These are phyloP conservation scores for Zaprionus kolodkinae DNA, from an alignment of 1,140 invertebrate species.

Conservation along the genomic window DNA sequence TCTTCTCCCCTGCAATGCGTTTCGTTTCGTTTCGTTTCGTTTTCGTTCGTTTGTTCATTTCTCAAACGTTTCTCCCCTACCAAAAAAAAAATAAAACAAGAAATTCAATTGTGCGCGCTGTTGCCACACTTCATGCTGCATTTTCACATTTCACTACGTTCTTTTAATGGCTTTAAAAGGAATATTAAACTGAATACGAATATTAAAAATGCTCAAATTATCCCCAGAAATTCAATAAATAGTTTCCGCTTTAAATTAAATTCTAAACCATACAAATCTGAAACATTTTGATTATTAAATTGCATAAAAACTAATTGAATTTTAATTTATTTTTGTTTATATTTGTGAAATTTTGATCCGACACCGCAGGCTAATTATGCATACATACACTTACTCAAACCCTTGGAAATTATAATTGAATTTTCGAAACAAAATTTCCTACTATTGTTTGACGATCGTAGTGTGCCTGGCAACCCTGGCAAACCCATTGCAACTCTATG, in stretches of 20 bases:
- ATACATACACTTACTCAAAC: background rate
- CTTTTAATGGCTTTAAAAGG: background rate
- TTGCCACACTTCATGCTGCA: conserved; percentile 40
- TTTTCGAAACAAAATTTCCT: background rate
- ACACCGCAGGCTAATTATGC: conserved; percentile 4
- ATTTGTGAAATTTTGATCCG: background rate
- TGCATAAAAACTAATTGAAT: background rate
- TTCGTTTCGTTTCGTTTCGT: background rate
- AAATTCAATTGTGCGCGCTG: conserved; percentile 1
- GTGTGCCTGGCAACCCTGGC: conserved; percentile 19
- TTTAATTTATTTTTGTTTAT: background rate
- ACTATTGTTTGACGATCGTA: background rate
- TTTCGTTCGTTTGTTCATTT: background rate
- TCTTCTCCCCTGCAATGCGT: background rate
- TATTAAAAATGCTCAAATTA: no score
- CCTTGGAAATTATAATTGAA: conserved; percentile 18
- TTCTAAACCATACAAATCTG: background rate
- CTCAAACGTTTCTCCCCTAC: background rate
- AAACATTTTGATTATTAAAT: background rate
- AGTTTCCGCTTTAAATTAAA: no score
- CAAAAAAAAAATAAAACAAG: no score
- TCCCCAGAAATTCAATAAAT: no score
- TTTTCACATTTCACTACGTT: conserved; percentile 13
- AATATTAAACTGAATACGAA: background rate
- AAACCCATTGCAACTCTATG: conserved; percentile 6